phyloP scores from a whole-genome alignment of 2,888 invertebrate genomes.

The Asteroscopus sphinx region DNA sequence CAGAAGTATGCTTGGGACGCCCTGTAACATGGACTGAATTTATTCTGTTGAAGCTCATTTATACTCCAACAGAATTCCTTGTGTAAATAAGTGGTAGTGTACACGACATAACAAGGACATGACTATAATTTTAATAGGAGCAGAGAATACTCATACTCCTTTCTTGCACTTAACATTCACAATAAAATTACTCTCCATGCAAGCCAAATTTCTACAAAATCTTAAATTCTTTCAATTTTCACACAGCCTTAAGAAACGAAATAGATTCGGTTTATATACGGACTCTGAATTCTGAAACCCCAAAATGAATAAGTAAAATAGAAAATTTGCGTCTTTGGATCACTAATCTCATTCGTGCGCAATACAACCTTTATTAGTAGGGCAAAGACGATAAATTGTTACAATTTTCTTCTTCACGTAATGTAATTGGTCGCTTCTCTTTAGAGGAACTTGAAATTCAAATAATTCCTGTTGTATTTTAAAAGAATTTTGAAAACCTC shows the following conservation, averaged over 20 bases:
- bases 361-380: constrained; percentile 45
- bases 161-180: too few species aligned
- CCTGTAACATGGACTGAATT: constrained; percentile 10
- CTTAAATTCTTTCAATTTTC: too few species aligned
- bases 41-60: constrained; percentile 31
- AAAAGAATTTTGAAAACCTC: constrained; percentile 12
- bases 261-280: too few species aligned
- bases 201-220: too few species aligned
- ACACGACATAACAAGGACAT: neutral
- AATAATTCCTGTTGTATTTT: constrained; percentile 30
- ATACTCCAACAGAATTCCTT: constrained; percentile 12
- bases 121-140: neutral
- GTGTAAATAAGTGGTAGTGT: constrained; percentile 4
- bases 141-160: too few species aligned
- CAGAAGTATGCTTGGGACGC: constrained; percentile 8
- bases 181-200: too few species aligned
- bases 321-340: constrained; percentile 34
- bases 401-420: constrained; percentile 54
- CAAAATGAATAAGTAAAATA: neutral
- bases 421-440: constrained; percentile 55
- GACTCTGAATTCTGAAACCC: too few species aligned
- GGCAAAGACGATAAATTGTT: constrained; percentile 50
- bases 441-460: constrained; percentile 45
- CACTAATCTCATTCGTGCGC: constrained; percentile 54
- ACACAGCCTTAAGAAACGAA: too few species aligned